Percentiles rank a stretch among this genome's conserved stretches.
Evolutionary conservation across 2,888 invertebrate species (phyloP).

Genomic region (Diadegma fenestrale): DNA sequence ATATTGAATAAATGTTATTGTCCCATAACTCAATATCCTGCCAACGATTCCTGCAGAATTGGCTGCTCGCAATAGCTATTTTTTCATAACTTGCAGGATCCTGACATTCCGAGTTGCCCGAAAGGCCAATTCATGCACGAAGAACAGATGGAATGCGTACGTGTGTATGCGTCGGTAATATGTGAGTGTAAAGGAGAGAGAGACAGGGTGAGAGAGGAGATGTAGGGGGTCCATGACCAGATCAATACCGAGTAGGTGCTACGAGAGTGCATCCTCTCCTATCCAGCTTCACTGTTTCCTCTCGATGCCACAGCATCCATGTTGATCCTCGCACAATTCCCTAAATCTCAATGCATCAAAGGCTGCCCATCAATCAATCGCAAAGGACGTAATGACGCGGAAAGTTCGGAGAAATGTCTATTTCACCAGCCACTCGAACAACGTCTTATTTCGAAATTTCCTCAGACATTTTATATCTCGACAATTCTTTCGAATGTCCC

Average conservation of each 20-base stretch:
- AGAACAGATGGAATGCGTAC: slow-evolving; percentile 67
- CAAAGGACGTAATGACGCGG: background rate
- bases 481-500: background rate
- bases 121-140: slow-evolving; percentile 67
- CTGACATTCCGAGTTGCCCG: slow-evolving; percentile 30
- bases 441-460: background rate
- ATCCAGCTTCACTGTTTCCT: slow-evolving; percentile 49
- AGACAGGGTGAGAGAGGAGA: slow-evolving; percentile 53
- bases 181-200: slow-evolving; percentile 1
- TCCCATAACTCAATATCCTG: slow-evolving; percentile 46
- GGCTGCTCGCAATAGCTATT: slow-evolving; percentile 16
- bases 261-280: slow-evolving; percentile 45
- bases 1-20: background rate
- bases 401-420: background rate
- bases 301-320: slow-evolving; percentile 26
- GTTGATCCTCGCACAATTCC: slow-evolving; percentile 34
- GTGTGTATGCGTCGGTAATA: slow-evolving; percentile 55
- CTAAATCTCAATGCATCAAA: background rate
- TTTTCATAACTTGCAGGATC: background rate
- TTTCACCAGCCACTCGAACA: background rate
- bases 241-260: slow-evolving; percentile 74
- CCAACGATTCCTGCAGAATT: slow-evolving; percentile 64
- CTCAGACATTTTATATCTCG: background rate
- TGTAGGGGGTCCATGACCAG: slow-evolving; percentile 70
- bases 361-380: background rate